phyloP scores from a whole-genome alignment of 2,113 vertebrate genomes.

The Phyllostomus hastatus region DNA sequence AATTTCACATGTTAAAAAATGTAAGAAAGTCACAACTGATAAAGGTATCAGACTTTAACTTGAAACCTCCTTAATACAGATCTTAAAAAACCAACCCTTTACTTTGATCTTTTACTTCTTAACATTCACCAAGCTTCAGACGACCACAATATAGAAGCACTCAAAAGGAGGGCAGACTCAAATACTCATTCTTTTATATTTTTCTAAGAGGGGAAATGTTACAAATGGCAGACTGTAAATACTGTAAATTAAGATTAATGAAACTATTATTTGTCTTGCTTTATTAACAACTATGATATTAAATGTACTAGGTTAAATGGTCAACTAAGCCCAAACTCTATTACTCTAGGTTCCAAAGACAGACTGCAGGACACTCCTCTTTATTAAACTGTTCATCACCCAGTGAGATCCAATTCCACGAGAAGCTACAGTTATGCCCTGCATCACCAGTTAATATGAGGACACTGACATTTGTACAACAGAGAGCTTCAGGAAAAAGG shows the following conservation, averaged over 20 bases:
- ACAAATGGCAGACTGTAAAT: background rate
- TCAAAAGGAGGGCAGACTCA: background rate
- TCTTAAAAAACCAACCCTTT: background rate
- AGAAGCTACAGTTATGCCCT: background rate
- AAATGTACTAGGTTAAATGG: background rate
- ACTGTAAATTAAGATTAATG: background rate
- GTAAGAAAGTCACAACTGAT: background rate
- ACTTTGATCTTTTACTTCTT: background rate
- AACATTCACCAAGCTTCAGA: background rate
- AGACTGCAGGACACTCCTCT: background rate
- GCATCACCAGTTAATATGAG: background rate
- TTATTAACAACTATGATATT: background rate
- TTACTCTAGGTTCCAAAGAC: background rate
- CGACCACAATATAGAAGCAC: background rate
- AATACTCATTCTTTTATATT: background rate
- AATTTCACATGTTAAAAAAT: background rate
- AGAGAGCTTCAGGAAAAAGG: background rate
- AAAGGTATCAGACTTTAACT: background rate
- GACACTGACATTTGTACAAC: background rate
- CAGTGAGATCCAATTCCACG: background rate
- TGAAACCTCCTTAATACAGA: background rate
- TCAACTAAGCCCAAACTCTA: background rate
- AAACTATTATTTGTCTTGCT: background rate
- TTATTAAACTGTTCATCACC: background rate
- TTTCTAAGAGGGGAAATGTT: background rate